Percentiles rank a stretch among this genome's conserved stretches.
These are phyloP conservation scores for Scolanthus callimorphus DNA, from an alignment of 92 coral and sea anemone genomes.

Conservation along the genomic window DNA sequence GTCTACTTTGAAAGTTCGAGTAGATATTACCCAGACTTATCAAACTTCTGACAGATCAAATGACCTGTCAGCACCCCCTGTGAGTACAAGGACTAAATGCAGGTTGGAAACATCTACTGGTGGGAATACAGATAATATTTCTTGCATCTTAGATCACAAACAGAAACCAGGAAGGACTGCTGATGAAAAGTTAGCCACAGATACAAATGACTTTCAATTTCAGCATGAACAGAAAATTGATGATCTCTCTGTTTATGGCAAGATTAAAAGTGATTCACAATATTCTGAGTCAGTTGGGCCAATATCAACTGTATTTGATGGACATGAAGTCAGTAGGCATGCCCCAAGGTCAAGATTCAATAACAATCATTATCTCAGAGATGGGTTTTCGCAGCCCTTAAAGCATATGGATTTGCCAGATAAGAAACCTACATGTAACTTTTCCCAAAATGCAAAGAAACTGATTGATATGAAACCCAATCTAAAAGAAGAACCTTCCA, in stretches of 20 bases:
- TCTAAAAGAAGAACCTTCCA: neutral
- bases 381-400: neutral
- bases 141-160: neutral
- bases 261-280: neutral
- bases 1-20: conserved; percentile 33
- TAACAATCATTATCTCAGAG: neutral
- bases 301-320: neutral
- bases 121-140: neutral
- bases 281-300: neutral
- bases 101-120: neutral
- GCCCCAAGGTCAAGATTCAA: neutral
- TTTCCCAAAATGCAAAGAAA: neutral
- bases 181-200: neutral
- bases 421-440: too few relatives aligned
- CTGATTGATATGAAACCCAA: neutral
- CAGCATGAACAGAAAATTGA: neutral
- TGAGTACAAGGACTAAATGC: neutral
- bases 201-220: neutral
- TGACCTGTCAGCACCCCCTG: neutral
- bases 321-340: neutral
- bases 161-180: neutral
- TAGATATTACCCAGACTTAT: conserved; percentile 23
- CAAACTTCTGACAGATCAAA: neutral
- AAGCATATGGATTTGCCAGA: neutral
- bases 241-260: neutral